These are phyloP conservation scores for Anthoscopus minutus DNA, from an alignment of 2,113 vertebrate species.

Conservation along the genomic window DNA sequence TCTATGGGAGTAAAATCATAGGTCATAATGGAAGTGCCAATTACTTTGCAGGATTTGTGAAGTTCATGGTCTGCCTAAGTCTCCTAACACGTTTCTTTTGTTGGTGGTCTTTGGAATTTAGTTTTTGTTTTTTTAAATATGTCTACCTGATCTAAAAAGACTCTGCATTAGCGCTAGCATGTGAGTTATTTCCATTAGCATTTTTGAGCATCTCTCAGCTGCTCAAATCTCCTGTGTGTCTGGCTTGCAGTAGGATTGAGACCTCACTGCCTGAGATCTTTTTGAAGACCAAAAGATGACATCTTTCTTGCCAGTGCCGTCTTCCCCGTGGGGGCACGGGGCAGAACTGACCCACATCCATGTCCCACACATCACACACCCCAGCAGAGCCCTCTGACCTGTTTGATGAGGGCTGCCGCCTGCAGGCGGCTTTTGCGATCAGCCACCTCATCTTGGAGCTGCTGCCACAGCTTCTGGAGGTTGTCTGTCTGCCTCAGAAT, in stretches of 20 bases:
- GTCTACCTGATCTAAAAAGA: background rate
- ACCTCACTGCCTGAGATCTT: background rate
- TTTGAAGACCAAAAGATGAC: background rate
- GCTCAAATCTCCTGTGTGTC: background rate
- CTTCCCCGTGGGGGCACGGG: rapidly evolving
- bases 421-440: constrained; percentile 67
- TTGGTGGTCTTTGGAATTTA: background rate
- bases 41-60: background rate
- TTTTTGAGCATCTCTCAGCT: background rate
- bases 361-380: rapidly evolving
- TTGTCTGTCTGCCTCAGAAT: constrained; percentile 71
- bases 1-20: background rate
- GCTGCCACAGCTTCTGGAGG: constrained; percentile 77
- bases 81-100: background rate
- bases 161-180: background rate
- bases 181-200: background rate
- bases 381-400: constrained; percentile 61
- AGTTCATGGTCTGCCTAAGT: background rate
- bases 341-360: background rate
- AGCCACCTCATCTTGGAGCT: constrained; percentile 66
- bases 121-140: background rate
- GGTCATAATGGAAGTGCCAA: background rate
- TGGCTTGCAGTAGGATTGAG: background rate
- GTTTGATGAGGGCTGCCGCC: constrained; percentile 74
- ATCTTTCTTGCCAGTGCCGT: background rate